phyloP scores from a whole-genome alignment of 2,113 vertebrate genomes.

The Vireo altiloquus region DNA sequence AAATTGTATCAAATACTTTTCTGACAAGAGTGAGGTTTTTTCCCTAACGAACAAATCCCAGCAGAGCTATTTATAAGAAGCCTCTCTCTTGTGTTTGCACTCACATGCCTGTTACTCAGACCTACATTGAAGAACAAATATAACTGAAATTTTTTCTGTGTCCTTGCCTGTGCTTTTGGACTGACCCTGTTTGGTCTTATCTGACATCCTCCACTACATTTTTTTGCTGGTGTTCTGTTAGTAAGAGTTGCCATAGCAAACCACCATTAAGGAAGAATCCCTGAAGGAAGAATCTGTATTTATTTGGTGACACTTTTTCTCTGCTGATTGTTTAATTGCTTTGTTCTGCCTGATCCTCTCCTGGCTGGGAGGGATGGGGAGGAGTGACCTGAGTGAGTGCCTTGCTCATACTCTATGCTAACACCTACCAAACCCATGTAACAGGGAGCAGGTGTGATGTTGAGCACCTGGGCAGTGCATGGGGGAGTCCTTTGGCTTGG shows the following conservation, averaged over 20 bases:
- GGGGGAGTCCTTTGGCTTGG: background rate
- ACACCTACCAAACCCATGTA: background rate
- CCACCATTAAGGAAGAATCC: background rate
- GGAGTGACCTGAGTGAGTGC: background rate
- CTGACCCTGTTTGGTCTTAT: background rate
- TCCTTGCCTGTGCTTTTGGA: background rate
- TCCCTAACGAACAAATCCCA: slow-evolving; percentile 31
- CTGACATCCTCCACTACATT: background rate
- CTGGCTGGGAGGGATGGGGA: background rate
- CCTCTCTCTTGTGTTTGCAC: slow-evolving; percentile 6
- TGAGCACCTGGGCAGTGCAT: fast-evolving
- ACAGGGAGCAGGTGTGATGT: background rate
- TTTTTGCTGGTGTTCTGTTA: background rate
- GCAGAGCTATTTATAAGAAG: slow-evolving; percentile 40
- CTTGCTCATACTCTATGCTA: fast-evolving
- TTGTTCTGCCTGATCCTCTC: background rate
- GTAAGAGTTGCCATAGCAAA: background rate
- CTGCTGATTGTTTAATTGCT: background rate
- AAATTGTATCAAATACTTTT: slow-evolving; percentile 57
- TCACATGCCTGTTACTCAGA: slow-evolving; percentile 16
- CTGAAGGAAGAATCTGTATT: background rate
- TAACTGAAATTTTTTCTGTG: background rate
- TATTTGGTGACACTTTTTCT: background rate
- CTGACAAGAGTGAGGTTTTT: slow-evolving; percentile 19
- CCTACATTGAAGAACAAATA: slow-evolving; percentile 43